These are phyloP conservation scores for Sebastes steindachneri DNA, from an alignment of 2,797 vertebrate species.

Conservation along the genomic window DNA sequence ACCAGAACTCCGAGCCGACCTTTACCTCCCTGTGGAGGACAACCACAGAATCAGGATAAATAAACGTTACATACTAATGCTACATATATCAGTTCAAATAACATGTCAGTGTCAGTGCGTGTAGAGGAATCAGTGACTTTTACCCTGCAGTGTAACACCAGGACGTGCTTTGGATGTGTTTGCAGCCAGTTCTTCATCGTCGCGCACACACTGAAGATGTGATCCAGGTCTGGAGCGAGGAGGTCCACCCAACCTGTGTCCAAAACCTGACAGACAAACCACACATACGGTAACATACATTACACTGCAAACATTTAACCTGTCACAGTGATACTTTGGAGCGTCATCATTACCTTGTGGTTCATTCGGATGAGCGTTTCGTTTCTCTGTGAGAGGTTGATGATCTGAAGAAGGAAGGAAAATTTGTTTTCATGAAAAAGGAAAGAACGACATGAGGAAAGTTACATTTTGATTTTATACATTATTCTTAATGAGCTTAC, in stretches of 20 bases:
- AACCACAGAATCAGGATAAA: not conserved
- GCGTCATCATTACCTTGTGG: constrained; percentile 84
- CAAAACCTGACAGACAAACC: constrained; percentile 80
- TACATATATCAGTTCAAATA: not conserved
- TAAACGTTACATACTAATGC: not conserved
- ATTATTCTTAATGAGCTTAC: not conserved
- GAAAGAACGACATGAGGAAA: not conserved
- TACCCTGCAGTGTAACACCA: constrained; percentile 93
- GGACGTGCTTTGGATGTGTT: constrained; percentile 84
- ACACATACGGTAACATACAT: not conserved
- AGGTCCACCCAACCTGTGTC: constrained; percentile 91
- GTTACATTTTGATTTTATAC: not conserved
- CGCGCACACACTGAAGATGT: constrained; percentile 89
- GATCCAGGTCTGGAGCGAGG: constrained; percentile 89
- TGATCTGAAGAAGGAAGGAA: constrained; percentile 77
- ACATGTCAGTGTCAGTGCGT: not conserved
- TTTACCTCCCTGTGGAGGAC: constrained; percentile 85
- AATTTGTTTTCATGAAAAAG: not conserved
- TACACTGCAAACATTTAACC: not conserved
- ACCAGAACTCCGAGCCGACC: constrained; percentile 90
- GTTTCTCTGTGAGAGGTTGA: constrained; percentile 91
- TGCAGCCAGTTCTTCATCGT: constrained; percentile 92
- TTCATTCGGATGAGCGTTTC: constrained; percentile 85
- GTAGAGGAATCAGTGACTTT: constrained; percentile 23
- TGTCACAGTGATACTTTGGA: not conserved